Evolutionary conservation across 2,113 vertebrate species (phyloP), one percentile per base, ranked within the genome.

Genomic region (Astur gentilis): DNA sequence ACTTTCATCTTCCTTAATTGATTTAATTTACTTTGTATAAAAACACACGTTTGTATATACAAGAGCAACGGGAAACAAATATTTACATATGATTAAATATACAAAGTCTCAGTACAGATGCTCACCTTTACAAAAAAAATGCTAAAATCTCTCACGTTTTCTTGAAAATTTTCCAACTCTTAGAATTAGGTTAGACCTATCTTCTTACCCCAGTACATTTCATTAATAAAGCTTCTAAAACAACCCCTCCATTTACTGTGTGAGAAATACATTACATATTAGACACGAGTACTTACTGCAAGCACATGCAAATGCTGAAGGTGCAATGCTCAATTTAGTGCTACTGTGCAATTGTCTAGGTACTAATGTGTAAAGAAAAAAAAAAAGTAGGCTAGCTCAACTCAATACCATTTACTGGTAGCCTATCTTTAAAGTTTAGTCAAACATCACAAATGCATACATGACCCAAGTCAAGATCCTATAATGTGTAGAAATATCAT

Each of bases 1-100:
- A 72, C 87, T 79, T 86, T 85, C 62, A 90, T 95, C 86, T 94
- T 94, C 61, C 71, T 98, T 89, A 96, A 96, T 92, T n/a, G 9
- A 57, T 87, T 96, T 93, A 73, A 93, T 92, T 95, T 96, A 93
- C 27, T 93, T 94, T 15, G 47, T 82, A 93, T 96, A 97, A 96
- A 96, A 96, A 72, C 66, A 95, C 47, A 62, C 13, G 18, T 29
- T 88, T 54, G 11, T 96, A 90, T 96, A 57, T 95, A 97, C 89
- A 97, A 94, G 70, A 81, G 52, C 0, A 5, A 89, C 0, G 1
- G 36, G 36, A 90, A 69, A 92, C 36, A 97, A 50, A 62, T 95
- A 97, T 94, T 87, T 96, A 97, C 94, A 96, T 65, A 65, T 9
- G 21, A 76, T 93, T 85, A 85, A 70, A 96, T 88, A 95, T 5